phyloP scores from a whole-genome alignment of 1,140 invertebrate genomes.

The Artemia franciscana region DNA sequence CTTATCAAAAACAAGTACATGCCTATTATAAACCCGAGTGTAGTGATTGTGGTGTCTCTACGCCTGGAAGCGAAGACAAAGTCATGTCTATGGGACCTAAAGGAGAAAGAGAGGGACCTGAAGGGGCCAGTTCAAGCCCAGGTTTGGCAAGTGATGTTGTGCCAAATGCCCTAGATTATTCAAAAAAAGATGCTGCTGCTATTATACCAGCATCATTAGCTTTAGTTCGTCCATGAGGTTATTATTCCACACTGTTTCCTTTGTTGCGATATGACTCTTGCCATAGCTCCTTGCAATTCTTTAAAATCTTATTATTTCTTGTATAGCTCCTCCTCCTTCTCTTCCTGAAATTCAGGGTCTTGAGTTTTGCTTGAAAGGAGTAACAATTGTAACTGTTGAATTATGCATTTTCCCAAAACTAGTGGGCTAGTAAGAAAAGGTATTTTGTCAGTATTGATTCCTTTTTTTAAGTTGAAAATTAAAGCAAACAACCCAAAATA shows the following conservation, averaged over 20 bases:
- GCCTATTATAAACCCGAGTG: not conserved
- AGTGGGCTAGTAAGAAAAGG: too few species aligned
- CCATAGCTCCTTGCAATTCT: too few species aligned
- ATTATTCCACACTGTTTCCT: not conserved
- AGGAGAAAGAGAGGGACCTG: conserved; percentile 17
- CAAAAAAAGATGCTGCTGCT: not conserved
- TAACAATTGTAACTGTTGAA: too few species aligned
- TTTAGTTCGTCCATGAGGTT: not conserved
- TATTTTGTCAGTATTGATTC: too few species aligned
- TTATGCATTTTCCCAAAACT: too few species aligned
- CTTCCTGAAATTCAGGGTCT: too few species aligned
- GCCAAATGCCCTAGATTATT: not conserved
- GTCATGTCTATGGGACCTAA: not conserved
- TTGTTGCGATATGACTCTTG: not conserved
- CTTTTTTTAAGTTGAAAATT: too few species aligned
- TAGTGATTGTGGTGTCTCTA: not conserved
- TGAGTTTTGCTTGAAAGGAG: too few species aligned
- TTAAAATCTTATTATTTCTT: too few species aligned
- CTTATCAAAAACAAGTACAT: not conserved
- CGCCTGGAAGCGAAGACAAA: too few species aligned
- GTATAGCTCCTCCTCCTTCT: too few species aligned
- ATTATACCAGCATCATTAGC: not conserved
- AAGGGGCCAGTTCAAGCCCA: conserved; percentile 19
- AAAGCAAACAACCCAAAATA: too few species aligned
- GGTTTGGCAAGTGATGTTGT: conserved; percentile 8